Conservation (phyloP, 2,797 vertebrate species). For the Leptodactylus fallax region DNA sequence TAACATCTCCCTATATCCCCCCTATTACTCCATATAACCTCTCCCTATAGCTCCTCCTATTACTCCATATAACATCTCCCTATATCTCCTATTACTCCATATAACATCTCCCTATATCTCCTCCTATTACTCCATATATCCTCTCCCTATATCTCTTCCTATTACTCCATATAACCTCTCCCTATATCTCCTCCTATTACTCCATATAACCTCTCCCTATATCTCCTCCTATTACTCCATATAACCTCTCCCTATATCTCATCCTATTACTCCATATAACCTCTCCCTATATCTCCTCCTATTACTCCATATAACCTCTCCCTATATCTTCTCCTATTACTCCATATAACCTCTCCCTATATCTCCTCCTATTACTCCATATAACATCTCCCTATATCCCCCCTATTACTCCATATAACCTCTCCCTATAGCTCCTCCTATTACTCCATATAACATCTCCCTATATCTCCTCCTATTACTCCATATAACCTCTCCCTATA, state of each 20-base stretch:
- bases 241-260: neutral
- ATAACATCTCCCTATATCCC: neutral
- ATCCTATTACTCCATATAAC: constrained; percentile 11
- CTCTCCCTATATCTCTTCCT: neutral
- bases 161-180: constrained; percentile 7
- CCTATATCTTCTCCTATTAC: too few species aligned
- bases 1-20: constrained; percentile 31
- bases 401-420: neutral
- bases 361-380: constrained; percentile 1
- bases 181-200: constrained; percentile 14
- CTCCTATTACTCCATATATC: constrained; percentile 44
- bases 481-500: neutral
- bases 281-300: constrained; percentile 5
- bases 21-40: constrained; percentile 41
- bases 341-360: neutral
- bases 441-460: constrained; percentile 1
- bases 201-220: constrained; percentile 6
- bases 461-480: constrained; percentile 8
- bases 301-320: neutral
- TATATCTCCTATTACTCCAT: constrained; percentile 37
- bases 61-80: constrained; percentile 34
- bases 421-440: neutral
- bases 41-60: constrained; percentile 38
- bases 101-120: constrained; percentile 12
- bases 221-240: constrained; percentile 11